phyloP scores from a whole-genome alignment of 1,140 invertebrate genomes.

The Drosophila pruinosa region DNA sequence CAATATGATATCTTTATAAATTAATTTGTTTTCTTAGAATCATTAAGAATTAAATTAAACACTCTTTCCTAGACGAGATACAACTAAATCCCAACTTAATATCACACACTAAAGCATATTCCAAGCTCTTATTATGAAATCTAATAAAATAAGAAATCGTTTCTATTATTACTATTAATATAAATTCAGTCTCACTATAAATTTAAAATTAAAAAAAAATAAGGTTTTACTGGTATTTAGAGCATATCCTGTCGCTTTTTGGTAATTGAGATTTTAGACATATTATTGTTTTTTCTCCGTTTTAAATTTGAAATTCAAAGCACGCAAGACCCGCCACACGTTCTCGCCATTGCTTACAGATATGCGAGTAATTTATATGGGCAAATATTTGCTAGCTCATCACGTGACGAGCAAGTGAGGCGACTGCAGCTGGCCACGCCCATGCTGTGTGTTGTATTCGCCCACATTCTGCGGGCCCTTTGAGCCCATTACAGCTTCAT shows the following conservation, averaged over 20 bases:
- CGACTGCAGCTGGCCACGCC: conserved; percentile 49
- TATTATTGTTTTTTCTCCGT: not conserved
- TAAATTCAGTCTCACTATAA: too few species aligned
- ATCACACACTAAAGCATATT: too few species aligned
- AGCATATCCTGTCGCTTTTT: not conserved
- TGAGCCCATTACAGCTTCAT: conserved; percentile 70
- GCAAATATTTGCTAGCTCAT: conserved; percentile 67
- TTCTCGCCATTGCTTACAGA: conserved; percentile 44
- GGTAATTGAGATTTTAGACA: conserved; percentile 27
- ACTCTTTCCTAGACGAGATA: too few species aligned
- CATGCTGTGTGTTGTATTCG: not conserved
- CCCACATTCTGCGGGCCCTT: not conserved
- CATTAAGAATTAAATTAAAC: too few species aligned
- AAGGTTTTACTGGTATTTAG: not conserved
- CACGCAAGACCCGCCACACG: conserved; percentile 53
- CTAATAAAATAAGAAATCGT: too few species aligned
- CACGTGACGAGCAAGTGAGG: not conserved
- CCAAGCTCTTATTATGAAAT: too few species aligned
- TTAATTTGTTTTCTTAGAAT: too few species aligned
- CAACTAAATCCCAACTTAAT: too few species aligned
- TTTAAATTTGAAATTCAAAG: conserved; percentile 65
- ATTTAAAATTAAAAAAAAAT: not conserved
- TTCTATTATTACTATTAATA: too few species aligned
- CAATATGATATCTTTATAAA: too few species aligned
- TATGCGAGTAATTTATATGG: conserved; percentile 76